Base-by-base conservation (phyloP, 2,888 invertebrate genomes). In the Agonopterix subpropinquella region DNA sequence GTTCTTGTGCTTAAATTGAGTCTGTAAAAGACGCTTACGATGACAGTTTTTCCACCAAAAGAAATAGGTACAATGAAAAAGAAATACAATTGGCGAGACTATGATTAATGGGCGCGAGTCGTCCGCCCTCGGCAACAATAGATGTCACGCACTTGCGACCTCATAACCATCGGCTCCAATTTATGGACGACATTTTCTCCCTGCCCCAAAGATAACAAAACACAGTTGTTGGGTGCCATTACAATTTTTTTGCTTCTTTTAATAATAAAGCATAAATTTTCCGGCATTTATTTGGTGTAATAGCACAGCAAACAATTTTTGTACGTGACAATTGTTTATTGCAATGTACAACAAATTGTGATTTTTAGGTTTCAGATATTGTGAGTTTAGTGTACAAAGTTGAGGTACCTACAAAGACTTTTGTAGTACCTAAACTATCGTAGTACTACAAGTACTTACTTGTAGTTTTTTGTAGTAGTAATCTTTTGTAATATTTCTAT, bases 111-210 rank as follows among this genome's bases (percentile, higher is more conserved):
- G 64, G 62, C 58, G 59, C 7, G 57, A 61, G 59, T 54, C 57
- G 57, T 61, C 55, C 46, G 58, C 59, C 51, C 56, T 58, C 58
- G 64, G 66, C 67, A 65, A 80, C 73, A 82, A 80, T 77, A 74
- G 67, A 72, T 68, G 78, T 74, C 80, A 79, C 78, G 77, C 74
- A 75, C 70, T 80, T 66, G 70, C 70, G 70, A 76, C 74, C 78
- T 80, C 78, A 78, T 82, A 81, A 78, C 77, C 77, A 76, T 78
- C 71, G 73, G 70, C 73, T 72, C 57, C 69, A 77, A 80, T 81
- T 77, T 77, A 82, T 77, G 67, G 67, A 58, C 59, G 64, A 67
- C 67, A 64, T 74, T 74, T 70, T 77, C 68, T 61, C 60, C 55
- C 53, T 61, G 56, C 62, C 50, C 61, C 47, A 47, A 59, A 55